Evolutionary conservation across 2,888 invertebrate genomes (phyloP).

Genomic region (Galerucella nymphaeae): DNA sequence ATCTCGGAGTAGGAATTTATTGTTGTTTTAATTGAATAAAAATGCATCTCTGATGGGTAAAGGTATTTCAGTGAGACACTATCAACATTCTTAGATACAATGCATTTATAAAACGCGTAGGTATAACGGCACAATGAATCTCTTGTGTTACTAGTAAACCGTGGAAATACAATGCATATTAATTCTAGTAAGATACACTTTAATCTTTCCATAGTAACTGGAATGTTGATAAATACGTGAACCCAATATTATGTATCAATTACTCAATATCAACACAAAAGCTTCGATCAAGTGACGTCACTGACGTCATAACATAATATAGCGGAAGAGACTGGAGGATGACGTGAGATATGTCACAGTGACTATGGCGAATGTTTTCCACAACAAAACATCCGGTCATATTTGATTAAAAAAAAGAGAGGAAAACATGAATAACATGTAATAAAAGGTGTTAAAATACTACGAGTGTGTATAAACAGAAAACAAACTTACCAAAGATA

Average conservation of each 20-base stretch:
- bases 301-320: slow-evolving; percentile 46
- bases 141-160: slow-evolving; percentile 17
- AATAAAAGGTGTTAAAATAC: slow-evolving; percentile 5
- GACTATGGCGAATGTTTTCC: slow-evolving; percentile 65
- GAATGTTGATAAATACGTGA: slow-evolving; percentile 1
- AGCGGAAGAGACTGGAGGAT: slow-evolving; percentile 58
- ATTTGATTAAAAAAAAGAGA: slow-evolving; percentile 19
- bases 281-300: slow-evolving; percentile 60
- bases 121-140: slow-evolving; percentile 29
- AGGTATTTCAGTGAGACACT: slow-evolving; percentile 9
- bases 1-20: neutral
- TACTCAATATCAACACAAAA: slow-evolving; percentile 55
- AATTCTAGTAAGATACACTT: slow-evolving; percentile 3
- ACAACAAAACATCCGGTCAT: slow-evolving; percentile 57
- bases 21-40: neutral
- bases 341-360: slow-evolving; percentile 65
- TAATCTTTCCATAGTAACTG: neutral
- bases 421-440: slow-evolving; percentile 7
- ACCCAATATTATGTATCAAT: slow-evolving; percentile 14
- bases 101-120: slow-evolving; percentile 24
- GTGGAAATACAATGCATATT: neutral
- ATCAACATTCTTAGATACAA: slow-evolving; percentile 20
- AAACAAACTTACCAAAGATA: slow-evolving; percentile 32
- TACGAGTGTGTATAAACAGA: neutral
- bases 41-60: neutral